Base-by-base conservation (phyloP, 2,113 vertebrate species). In the Eublepharis macularius region DNA sequence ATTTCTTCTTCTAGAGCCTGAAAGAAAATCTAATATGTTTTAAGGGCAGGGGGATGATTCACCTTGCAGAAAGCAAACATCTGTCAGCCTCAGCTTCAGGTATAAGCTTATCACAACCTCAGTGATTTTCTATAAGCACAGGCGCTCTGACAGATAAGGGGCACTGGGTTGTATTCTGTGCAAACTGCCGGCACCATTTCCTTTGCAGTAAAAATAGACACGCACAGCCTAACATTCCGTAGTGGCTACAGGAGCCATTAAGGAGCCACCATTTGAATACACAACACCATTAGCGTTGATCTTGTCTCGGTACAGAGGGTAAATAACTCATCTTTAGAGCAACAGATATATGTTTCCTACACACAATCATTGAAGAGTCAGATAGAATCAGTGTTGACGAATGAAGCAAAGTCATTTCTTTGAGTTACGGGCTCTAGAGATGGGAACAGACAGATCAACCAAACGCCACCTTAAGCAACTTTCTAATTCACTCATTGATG, bases 51-150 rank as follows among this genome's bases (percentile, higher is more conserved):
- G 10, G 24, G 49, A 79, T 1, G 9, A 90, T 88, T 95, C 90
- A 87, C 93, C 86, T 92, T 92, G 90, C 60, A 90, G 90, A 93
- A 91, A 91, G 88, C 86, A 92, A 79, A 75, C 70, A 68, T 88
- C 89, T 90, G 87, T 92, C 90, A 92, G 74, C 74, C 74, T 24
- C 70, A 76, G 82, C 83, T 90, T 89, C 82, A 68, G 70, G 75
- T 45, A 63, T 34, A 69, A 68, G 45, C 76, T 89, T 91, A 93
- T 88, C 80, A 21, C 86, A 82, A 29, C 39, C 86, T 83, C 76
- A 73, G 85, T 74, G 82, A 83, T 87, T 89, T 90, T 90, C 76
- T 87, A 41, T 73, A 92, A 84, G 85, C 60, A 65, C 43, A 73
- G 47, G 43, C 84, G 63, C 76, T 88, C 80, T 77, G 79, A 36